A percentile compares a stretch with the other conserved stretches of the same genome.
phyloP scores from a whole-genome alignment of 2,113 vertebrate species.

The Ammospiza nelsoni region DNA sequence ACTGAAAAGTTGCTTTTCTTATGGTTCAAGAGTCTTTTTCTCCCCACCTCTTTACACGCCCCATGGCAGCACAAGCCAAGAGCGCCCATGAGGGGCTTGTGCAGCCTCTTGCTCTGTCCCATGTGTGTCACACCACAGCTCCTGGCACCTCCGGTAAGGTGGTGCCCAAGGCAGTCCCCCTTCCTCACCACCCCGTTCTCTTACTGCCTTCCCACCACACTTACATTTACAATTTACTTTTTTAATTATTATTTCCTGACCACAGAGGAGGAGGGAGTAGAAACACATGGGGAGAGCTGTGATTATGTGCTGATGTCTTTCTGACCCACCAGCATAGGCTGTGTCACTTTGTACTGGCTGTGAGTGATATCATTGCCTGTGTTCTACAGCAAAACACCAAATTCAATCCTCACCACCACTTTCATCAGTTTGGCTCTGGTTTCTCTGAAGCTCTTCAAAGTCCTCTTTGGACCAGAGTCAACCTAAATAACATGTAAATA shows the following conservation, averaged over 20 bases:
- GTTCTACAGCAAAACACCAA: background rate
- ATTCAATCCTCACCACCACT: background rate
- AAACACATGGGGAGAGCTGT: background rate
- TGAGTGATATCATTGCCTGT: background rate
- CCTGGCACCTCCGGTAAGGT: background rate
- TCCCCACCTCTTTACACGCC: background rate
- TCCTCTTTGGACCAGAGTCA: slow-evolving; percentile 32
- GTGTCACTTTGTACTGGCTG: background rate
- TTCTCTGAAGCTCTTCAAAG: slow-evolving; percentile 13
- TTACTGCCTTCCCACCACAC: background rate
- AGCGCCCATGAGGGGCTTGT: accelerated
- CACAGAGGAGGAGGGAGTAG: background rate
- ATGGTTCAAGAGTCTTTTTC: background rate
- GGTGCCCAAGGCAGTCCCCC: background rate
- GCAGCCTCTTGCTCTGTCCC: background rate
- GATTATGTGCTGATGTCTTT: background rate
- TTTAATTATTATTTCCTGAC: background rate
- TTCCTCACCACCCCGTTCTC: background rate
- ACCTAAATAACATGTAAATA: slow-evolving; percentile 59
- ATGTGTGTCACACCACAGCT: accelerated
- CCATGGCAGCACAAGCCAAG: background rate
- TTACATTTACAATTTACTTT: background rate
- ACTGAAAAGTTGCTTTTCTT: background rate
- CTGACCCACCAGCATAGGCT: background rate
- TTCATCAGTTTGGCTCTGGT: background rate